These are phyloP conservation scores for Pogonocherus hispidulus DNA, from an alignment of 2,888 invertebrate genomes.

Conservation along the genomic window DNA sequence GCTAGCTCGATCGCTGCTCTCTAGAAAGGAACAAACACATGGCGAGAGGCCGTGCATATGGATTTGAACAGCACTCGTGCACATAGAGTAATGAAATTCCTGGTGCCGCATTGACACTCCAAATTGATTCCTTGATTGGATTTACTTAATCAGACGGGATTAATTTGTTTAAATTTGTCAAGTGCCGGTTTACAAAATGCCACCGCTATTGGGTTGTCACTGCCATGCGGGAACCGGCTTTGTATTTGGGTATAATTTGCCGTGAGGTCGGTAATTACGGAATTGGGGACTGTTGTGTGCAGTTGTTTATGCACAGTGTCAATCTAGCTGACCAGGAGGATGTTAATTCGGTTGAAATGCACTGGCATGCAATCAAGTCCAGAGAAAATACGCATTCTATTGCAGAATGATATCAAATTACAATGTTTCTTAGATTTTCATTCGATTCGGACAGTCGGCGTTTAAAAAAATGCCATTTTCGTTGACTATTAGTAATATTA, in stretches of 20 bases:
- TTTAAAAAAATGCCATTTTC: no score
- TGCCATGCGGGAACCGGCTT: background rate
- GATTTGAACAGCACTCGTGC: conserved; percentile 27
- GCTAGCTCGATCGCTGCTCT: background rate
- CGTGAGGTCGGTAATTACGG: background rate
- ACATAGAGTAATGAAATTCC: conserved; percentile 43
- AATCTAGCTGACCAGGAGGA: background rate
- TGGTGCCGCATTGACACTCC: conserved; percentile 37
- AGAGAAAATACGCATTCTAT: no score
- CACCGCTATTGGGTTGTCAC: conserved; percentile 1
- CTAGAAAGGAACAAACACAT: conserved; percentile 5
- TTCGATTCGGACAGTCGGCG: no score
- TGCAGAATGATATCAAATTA: no score
- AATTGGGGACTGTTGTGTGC: background rate
- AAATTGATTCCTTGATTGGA: conserved; percentile 46
- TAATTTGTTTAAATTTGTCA: conserved; percentile 43
- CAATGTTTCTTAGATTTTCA: no score
- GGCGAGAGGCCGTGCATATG: conserved; percentile 8
- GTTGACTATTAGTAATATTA: no score
- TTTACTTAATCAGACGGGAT: conserved; percentile 47
- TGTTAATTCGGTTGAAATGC: background rate
- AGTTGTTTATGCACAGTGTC: conserved; percentile 2
- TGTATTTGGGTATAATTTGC: background rate
- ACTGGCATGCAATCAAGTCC: background rate
- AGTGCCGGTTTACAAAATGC: conserved; percentile 26